Evolutionary conservation across 2,113 vertebrate species (phyloP).

Genomic region (Syngnathus floridae): DNA sequence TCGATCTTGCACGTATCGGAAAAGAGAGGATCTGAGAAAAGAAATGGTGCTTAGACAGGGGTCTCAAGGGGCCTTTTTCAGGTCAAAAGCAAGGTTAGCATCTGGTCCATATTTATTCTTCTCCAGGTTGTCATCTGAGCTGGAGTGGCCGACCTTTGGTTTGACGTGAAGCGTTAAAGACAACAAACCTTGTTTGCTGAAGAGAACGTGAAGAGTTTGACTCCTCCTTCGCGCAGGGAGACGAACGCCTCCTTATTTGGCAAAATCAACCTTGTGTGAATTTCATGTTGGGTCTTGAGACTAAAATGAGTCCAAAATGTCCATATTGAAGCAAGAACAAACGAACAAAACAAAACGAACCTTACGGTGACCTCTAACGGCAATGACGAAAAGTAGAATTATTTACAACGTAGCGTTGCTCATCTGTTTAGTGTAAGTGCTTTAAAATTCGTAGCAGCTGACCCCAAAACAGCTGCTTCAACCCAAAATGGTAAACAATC

Average conservation of each 20-base stretch:
- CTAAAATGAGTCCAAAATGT: too few relatives aligned
- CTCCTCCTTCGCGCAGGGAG: constrained; percentile 26
- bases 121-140: constrained; percentile 11
- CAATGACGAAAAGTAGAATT: constrained; percentile 21
- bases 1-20: constrained; percentile 84
- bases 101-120: constrained; percentile 15
- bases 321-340: constrained; percentile 42
- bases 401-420: too few relatives aligned
- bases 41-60: constrained; percentile 14
- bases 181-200: background rate
- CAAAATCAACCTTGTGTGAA: constrained; percentile 46
- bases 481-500: too few relatives aligned
- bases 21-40: constrained; percentile 78
- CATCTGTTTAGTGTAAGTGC: too few relatives aligned
- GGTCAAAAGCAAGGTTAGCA: constrained; percentile 10
- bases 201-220: background rate
- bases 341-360: too few relatives aligned
- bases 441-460: background rate
- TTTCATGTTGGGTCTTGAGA: constrained; percentile 9
- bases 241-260: constrained; percentile 70
- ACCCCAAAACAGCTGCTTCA: too few relatives aligned
- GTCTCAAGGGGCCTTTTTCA: constrained; percentile 3
- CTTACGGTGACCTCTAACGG: constrained; percentile 12
- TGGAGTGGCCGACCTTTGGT: background rate
- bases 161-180: background rate